These are phyloP conservation scores for Apogon hyalosoma DNA, from an alignment of 2,797 vertebrate species.

Conservation along the genomic window DNA sequence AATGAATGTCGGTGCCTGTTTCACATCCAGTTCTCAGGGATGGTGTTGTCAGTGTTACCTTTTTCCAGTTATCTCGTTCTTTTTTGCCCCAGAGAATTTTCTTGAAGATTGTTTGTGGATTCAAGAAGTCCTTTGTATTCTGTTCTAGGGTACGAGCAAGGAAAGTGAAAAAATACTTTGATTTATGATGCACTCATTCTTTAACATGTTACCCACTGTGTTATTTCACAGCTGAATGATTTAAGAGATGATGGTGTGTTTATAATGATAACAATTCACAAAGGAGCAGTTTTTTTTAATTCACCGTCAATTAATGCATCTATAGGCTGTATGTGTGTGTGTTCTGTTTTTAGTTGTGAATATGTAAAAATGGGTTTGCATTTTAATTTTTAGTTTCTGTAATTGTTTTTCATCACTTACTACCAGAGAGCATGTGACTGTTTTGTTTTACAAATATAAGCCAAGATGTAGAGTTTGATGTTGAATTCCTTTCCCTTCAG, in stretches of 20 bases:
- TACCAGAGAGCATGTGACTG: background rate
- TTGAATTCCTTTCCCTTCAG: slow-evolving; percentile 3
- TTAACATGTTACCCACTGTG: background rate
- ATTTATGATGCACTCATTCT: background rate
- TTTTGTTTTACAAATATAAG: background rate
- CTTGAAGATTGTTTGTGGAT: too few species aligned
- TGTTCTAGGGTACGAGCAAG: background rate
- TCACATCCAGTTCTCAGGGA: background rate
- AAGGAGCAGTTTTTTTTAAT: background rate
- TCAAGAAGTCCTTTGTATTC: too few species aligned
- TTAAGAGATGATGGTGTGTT: background rate
- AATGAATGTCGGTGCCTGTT: background rate
- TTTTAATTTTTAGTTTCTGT: background rate
- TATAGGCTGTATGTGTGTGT: background rate
- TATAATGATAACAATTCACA: slow-evolving; percentile 1
- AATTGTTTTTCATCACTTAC: background rate
- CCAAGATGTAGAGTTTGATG: background rate
- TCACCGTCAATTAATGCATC: background rate
- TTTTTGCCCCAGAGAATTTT: too few species aligned
- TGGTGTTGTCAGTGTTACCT: background rate
- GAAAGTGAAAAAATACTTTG: background rate
- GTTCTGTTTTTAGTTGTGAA: too few species aligned
- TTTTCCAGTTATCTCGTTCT: too few species aligned
- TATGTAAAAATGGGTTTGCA: too few species aligned
- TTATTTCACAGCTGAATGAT: background rate